Evolutionary conservation across 2,113 vertebrate genomes (phyloP), one percentile per base, ranked within the genome.

Genomic region (Hemibagrus wyckioides): DNA sequence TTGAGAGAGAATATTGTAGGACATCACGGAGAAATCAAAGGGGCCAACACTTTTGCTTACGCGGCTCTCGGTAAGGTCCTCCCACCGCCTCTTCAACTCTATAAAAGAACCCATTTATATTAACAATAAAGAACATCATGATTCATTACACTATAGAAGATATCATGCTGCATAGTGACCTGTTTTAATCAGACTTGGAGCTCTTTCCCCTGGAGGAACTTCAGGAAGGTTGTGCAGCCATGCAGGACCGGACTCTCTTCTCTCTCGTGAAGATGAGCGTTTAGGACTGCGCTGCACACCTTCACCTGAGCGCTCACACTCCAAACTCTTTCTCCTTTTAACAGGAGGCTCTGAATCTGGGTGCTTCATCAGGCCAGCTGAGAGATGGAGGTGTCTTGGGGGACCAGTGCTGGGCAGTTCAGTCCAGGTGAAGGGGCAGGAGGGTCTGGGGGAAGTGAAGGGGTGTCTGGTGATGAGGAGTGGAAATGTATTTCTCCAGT

Each of bases 1-100:
- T 93, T 99, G 98, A 0, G 98, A 97, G 89, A 99, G 96, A 90
- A 99, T 98, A 90, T 99, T 99, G 93, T 99, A 99, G 73, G 97
- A 97, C 96, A 99, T 96, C 81, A 99, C 96, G 0, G 97, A 96
- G 91, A 99, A 99, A 92, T 99, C 97, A 91, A 98, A 98, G 4
- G 89, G 90, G 85, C 89, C 90, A 39, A 89, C 88, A 77, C 88
- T 57, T 89, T 85, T 89, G 10, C 89, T 88, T 94, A 90, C 88
- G 85, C 92, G 95, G 92, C 93, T 91, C 36, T 90, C 87, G 82
- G 92, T 88, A 76, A 95, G 85, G 36, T 96, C 90, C 76, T 99
- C 97, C 98, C 98, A 99, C 2, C 89, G 93, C 91, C 98, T 96
- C 89, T 94, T 93, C 80, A 97, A 90, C 83, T 76, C 91, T 92